Evolutionary conservation across 2,888 invertebrate species (phyloP), one percentile per base, ranked within the genome.

Genomic region (Ormyrus nitidulus): DNA sequence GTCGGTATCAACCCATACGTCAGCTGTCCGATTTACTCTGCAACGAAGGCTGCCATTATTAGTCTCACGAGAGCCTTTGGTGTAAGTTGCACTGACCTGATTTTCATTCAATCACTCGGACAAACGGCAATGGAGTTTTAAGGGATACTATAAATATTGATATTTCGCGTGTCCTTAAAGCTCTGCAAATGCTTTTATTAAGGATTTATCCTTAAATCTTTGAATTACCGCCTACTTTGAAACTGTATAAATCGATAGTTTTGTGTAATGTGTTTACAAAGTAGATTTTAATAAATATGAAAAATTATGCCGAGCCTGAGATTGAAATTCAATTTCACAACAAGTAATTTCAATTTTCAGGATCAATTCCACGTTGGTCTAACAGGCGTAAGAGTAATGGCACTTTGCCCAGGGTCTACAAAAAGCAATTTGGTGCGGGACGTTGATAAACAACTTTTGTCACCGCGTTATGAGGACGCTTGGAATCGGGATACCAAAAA

Each of bases 41-140:
- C 95, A 11, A 95, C 95, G 13, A 95, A 95, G 88, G 95, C 95
- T 86, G 95, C 95, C 0, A 93, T 95, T 44, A 93, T 95, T 13
- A 95, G 94, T 61, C 92, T 95, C 79, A 95, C 95, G 3, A 92
- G 95, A 84, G 94, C 95, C 65, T 95, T 95, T 86, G 95, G 95
- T 86, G 94, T 94, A 87, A 91, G 92, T 87, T 69, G 34, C 34
- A 34, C 3, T 34, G 34, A 34, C 34, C 34, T 4, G 34, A 34
- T 34, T 34, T 34, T 34, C 34, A 34, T 34, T 34, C 4, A 34
- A 34, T 4, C 34, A 34, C 34, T 34, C 34, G 34, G 4, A 4
- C 34, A 4, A 34, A 4, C 34, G 34, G 4, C 34, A 34, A 34
- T 34, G 34, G 34, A 34, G 34, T 4, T 34, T 34, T 4, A 4